Evolutionary conservation across 2,113 vertebrate genomes (phyloP).

Genomic region (Platysternon megacephalum): DNA sequence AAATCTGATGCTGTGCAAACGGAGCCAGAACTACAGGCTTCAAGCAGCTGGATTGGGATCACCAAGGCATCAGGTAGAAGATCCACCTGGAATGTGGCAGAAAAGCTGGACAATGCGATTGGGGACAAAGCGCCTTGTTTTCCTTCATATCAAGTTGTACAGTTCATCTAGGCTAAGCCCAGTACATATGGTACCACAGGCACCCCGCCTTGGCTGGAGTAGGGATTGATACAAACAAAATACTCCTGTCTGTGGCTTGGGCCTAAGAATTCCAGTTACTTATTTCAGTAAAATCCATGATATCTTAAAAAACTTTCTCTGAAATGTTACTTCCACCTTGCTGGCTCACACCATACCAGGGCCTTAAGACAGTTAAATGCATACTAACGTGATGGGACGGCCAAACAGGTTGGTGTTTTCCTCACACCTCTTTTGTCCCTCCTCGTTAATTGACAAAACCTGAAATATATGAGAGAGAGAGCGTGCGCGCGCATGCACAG

Average conservation of each 20-base stretch:
- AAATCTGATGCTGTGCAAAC: background rate
- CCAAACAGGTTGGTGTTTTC: slow-evolving; percentile 84
- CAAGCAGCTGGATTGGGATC: background rate
- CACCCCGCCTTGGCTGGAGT: background rate
- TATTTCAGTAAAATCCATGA: background rate
- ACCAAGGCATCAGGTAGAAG: background rate
- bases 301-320: background rate
- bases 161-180: background rate
- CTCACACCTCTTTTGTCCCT: slow-evolving; percentile 87
- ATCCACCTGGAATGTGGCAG: background rate
- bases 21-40: background rate
- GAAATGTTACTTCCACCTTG: background rate
- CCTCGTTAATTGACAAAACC: slow-evolving; percentile 87
- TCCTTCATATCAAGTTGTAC: background rate
- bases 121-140: background rate
- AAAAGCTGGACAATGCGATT: background rate
- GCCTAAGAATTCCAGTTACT: background rate
- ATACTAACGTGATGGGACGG: slow-evolving; percentile 84
- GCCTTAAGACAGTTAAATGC: background rate
- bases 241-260: background rate
- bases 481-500: accelerated
- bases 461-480: slow-evolving; percentile 34
- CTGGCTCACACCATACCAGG: background rate
- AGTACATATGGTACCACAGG: background rate
- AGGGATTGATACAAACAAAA: accelerated